Evolutionary conservation across 2,113 vertebrate genomes (phyloP), one percentile per base, ranked within the genome.

Genomic region (Nycticorax nycticorax): DNA sequence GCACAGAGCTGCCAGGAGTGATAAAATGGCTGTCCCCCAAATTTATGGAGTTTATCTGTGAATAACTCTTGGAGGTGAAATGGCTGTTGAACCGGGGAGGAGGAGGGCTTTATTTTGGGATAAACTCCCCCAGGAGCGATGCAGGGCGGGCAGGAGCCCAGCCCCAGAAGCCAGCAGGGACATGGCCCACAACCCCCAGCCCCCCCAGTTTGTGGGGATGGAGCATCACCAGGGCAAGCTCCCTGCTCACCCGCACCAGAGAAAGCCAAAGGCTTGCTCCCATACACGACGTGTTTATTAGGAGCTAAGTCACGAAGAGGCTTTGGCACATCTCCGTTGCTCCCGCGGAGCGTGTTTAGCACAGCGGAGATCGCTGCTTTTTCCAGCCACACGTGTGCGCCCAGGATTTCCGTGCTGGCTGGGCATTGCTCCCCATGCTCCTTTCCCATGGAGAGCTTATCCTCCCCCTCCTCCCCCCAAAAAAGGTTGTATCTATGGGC

Each of bases 21-120:
- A 96, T 97, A 95, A 97, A 97, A 96, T 95, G 95, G 95, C 95
- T 94, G 95, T 96, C 91, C 94, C 95, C 94, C 94, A 92, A 96
- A 97, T 96, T 96, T 94, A 97, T 97, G 89, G 96, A 91, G 95
- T 97, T 97, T 92, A 96, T 94, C 96, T 94, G 94, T 96, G 96
- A 96, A 75, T 97, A 97, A 97, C 94, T 92, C 94, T 64, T n/a
- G 52, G 95, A 96, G 96, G 96, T 96, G 95, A 96, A 89, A 91
- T 27, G 3, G 68, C 59, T 11, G 2, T 91, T 60, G 68, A 95
- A 89, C 60, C 3, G 0, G 26, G 27, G 12, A 92, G 73, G 60
- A 89, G 15, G n/a, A 88, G 60, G 56, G 50, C 30, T 95, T 92
- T 71, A 60, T 66, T 92, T 86, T 1, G 0, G 88, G 45, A 92